A percentile compares a stretch with the other conserved stretches of the same genome.
Conservation (phyloP, 2,113 vertebrate species). For the Motacilla tschutschensis region DNA sequence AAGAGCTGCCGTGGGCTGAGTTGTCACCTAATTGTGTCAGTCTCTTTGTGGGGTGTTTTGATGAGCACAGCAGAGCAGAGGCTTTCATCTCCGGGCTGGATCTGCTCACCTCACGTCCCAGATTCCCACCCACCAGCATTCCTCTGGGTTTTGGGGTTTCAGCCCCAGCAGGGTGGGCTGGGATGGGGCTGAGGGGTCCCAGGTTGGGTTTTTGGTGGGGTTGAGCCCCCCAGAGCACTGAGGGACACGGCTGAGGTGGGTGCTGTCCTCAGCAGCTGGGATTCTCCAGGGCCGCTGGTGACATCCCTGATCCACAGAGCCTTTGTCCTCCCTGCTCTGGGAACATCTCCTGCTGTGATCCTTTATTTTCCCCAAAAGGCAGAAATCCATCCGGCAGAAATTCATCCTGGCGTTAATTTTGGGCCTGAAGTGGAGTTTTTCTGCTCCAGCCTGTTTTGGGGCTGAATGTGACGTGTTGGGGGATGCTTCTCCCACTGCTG, state of each 20-base stretch:
- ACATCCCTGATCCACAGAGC: neutral
- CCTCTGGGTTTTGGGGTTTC: neutral
- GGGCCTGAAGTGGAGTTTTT: neutral
- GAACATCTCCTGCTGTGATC: neutral
- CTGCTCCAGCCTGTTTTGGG: neutral
- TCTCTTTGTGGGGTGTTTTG: slow-evolving; percentile 54
- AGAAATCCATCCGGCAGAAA: neutral
- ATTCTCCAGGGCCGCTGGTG: neutral
- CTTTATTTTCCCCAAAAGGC: neutral
- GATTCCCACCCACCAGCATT: neutral
- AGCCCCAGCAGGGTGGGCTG: neutral
- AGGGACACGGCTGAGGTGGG: neutral
- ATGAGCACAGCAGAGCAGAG: slow-evolving; percentile 21
- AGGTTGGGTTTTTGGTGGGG: neutral
- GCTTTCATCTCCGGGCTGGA: slow-evolving; percentile 18
- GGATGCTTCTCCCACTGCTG: neutral
- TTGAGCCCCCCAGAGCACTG: neutral
- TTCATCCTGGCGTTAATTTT: neutral
- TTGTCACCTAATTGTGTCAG: slow-evolving; percentile 63
- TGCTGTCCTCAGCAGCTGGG: neutral
- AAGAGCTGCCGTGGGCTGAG: slow-evolving; percentile 57
- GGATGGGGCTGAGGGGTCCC: neutral
- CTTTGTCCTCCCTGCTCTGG: neutral
- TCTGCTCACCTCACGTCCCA: neutral
- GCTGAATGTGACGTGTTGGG: neutral